A percentile compares a stretch with the other conserved stretches of the same genome.
phyloP scores from a whole-genome alignment of 2,888 invertebrate species.

The Scotopteryx bipunctaria region DNA sequence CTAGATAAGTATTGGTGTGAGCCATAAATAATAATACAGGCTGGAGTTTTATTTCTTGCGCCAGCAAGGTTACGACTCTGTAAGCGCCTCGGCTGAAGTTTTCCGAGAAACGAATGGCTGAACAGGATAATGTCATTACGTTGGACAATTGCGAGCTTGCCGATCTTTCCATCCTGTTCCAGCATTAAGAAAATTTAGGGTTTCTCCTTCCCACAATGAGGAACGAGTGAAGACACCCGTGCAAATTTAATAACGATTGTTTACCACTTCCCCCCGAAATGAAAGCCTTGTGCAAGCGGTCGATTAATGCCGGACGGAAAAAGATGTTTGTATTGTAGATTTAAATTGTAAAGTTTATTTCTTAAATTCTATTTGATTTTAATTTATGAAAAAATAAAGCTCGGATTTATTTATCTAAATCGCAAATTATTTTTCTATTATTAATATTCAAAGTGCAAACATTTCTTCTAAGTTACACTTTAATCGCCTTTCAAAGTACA shows the following conservation, averaged over 20 bases:
- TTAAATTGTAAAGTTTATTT: slow-evolving; percentile 32
- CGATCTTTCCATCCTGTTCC: slow-evolving; percentile 56
- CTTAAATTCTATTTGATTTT: too few species aligned
- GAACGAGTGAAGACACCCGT: slow-evolving; percentile 69
- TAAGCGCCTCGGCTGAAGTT: slow-evolving; percentile 60
- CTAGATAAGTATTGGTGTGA: slow-evolving; percentile 39
- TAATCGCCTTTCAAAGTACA: not conserved
- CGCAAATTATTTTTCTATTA: too few species aligned
- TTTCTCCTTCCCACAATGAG: slow-evolving; percentile 60
- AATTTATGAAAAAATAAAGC: too few species aligned
- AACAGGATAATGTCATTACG: slow-evolving; percentile 67
- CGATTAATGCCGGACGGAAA: slow-evolving; percentile 58
- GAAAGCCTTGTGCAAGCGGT: slow-evolving; percentile 65
- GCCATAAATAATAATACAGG: slow-evolving; percentile 51
- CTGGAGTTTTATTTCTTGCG: slow-evolving; percentile 56
- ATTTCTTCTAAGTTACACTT: not conserved
- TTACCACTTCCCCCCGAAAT: slow-evolving; percentile 73
- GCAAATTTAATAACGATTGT: slow-evolving; percentile 82
- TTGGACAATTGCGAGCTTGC: slow-evolving; percentile 62
- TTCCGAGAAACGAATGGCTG: slow-evolving; percentile 59
- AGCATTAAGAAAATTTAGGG: slow-evolving; percentile 54
- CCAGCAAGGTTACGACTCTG: slow-evolving; percentile 56
- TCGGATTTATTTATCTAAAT: too few species aligned
- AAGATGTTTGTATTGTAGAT: slow-evolving; percentile 43
- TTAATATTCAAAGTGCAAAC: too few species aligned